These are phyloP conservation scores for Neocrepidodera transversa DNA, from an alignment of 2,888 invertebrate species.

Conservation along the genomic window DNA sequence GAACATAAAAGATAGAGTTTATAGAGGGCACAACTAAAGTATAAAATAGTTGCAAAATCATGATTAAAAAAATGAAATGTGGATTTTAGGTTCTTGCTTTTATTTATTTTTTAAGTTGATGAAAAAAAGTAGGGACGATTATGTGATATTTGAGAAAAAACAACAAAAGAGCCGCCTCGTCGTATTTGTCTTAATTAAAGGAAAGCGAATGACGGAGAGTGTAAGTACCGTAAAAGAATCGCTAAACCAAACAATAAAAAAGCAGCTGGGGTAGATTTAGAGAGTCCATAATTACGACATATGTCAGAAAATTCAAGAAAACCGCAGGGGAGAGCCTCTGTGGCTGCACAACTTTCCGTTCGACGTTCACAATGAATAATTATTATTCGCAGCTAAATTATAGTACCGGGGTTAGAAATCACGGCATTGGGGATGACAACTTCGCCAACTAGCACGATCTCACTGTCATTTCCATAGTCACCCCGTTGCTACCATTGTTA, in stretches of 20 bases:
- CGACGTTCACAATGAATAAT: slow-evolving; percentile 52
- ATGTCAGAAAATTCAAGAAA: slow-evolving; percentile 57
- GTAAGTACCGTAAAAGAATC: slow-evolving; percentile 46
- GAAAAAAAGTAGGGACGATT: no score
- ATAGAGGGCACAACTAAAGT: no score
- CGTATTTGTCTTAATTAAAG: slow-evolving; percentile 38
- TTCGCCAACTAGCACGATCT: slow-evolving; percentile 45
- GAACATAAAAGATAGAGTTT: no score
- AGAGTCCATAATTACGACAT: slow-evolving; percentile 56
- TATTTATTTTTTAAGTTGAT: no score
- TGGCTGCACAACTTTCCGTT: slow-evolving; percentile 47
- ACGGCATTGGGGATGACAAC: slow-evolving; percentile 42
- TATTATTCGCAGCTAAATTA: slow-evolving; percentile 52
- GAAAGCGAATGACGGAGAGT: slow-evolving; percentile 37
- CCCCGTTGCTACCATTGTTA: slow-evolving; percentile 41
- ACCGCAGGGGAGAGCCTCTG: slow-evolving; percentile 57
- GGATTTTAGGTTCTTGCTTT: no score
- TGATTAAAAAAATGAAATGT: no score
- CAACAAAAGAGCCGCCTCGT: slow-evolving; percentile 18
- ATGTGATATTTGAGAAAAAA: slow-evolving; percentile 1
- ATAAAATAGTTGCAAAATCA: no score
- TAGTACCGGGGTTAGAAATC: slow-evolving; percentile 41
- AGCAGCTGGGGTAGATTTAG: slow-evolving; percentile 52
- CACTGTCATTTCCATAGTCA: slow-evolving; percentile 44
- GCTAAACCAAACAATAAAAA: slow-evolving; percentile 44